A percentile compares a stretch with the other conserved stretches of the same genome.
These are phyloP conservation scores for Mergus octosetaceus DNA, from an alignment of 2,797 vertebrate genomes.

Conservation along the genomic window DNA sequence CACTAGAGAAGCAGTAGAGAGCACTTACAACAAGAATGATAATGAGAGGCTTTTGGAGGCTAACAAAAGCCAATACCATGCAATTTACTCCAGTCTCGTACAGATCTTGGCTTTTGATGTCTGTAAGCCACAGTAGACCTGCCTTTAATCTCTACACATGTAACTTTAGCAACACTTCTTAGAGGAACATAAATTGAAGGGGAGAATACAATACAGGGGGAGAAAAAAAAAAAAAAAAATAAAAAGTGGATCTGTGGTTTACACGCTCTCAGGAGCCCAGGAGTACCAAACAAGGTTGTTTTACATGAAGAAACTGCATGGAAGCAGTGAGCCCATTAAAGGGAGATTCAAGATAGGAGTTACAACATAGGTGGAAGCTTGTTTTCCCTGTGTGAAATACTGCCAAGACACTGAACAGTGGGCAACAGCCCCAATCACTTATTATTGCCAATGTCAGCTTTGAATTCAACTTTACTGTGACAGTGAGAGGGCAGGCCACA, in stretches of 20 bases:
- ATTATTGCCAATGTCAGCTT: neutral
- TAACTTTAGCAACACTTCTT: slow-evolving; percentile 68
- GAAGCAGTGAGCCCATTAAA: neutral
- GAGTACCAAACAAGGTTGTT: slow-evolving; percentile 39
- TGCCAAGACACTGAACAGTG: neutral
- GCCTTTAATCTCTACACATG: slow-evolving; percentile 73
- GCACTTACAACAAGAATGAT: slow-evolving; percentile 67
- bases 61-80: slow-evolving; percentile 45
- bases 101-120: slow-evolving; percentile 69
- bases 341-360: neutral
- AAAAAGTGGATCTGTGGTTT: neutral
- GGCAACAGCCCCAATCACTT: neutral
- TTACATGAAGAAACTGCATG: slow-evolving; percentile 19
- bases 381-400: neutral
- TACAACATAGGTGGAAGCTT: neutral
- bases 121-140: slow-evolving; percentile 58
- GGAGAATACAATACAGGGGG: neutral
- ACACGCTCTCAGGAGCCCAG: neutral
- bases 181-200: slow-evolving; percentile 49
- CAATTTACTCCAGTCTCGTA: slow-evolving; percentile 68
- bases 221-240: neutral
- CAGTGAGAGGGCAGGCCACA: neutral
- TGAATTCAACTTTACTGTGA: neutral
- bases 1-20: slow-evolving; percentile 57
- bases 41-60: slow-evolving; percentile 74